Conservation (phyloP, 2,113 vertebrate species). For the Apistogramma diplotaenia region DNA sequence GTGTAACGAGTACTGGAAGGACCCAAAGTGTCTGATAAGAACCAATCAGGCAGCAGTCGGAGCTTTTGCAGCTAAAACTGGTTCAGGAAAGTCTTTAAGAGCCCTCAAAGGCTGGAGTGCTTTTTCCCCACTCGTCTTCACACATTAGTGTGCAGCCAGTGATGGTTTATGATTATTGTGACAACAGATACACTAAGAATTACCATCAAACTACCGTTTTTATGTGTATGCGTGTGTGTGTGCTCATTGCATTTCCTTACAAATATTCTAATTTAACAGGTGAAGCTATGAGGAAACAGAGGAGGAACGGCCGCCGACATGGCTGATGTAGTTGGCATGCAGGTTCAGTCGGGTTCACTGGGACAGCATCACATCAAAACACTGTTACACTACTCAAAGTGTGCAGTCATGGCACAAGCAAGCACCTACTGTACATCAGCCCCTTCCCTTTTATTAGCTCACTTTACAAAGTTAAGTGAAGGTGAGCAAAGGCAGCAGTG, state of each 20-base stretch:
- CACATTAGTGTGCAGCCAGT: not conserved
- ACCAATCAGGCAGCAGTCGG: not conserved
- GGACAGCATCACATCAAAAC: not conserved
- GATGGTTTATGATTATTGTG: not conserved
- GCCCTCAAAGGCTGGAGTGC: too few species aligned
- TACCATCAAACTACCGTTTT: not conserved
- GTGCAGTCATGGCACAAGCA: not conserved
- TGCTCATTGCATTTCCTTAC: not conserved
- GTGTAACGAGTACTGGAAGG: not conserved
- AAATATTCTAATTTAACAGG: not conserved
- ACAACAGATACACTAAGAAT: not conserved
- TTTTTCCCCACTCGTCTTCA: not conserved
- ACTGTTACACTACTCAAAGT: not conserved
- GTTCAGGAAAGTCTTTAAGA: too few species aligned
- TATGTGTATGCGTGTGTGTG: not conserved
- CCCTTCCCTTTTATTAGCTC: not conserved
- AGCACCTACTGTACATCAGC: not conserved
- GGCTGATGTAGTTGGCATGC: not conserved
- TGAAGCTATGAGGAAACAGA: constrained; percentile 28
- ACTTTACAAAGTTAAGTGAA: not conserved
- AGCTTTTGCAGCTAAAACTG: not conserved
- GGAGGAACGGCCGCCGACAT: constrained; percentile 10
- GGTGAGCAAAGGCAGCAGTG: constrained; percentile 20
- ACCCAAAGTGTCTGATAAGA: not conserved
- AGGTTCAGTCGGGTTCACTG: constrained; percentile 19